Evolutionary conservation across 2,797 vertebrate species (phyloP).

Genomic region (Brotogeris chrysoptera): DNA sequence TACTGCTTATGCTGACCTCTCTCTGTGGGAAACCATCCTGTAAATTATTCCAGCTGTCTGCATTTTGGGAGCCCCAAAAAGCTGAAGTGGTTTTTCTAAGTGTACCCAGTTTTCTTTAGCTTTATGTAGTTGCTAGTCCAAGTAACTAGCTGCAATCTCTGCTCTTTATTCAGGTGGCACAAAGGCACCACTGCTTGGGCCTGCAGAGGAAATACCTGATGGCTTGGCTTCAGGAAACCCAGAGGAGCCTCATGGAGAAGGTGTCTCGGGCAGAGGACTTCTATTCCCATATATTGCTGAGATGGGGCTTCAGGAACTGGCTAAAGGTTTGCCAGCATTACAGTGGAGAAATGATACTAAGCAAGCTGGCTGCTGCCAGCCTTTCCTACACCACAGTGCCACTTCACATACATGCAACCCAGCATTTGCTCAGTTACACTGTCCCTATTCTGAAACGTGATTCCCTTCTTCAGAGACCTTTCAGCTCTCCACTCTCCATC

Average conservation of each 20-base stretch:
- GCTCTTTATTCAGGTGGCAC: constrained; percentile 79
- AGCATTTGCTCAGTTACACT: not conserved
- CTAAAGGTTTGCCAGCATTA: constrained; percentile 74
- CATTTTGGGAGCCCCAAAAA: not conserved
- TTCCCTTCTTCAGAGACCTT: not conserved
- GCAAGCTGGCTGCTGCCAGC: not conserved
- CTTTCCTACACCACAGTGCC: not conserved
- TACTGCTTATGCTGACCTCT: not conserved
- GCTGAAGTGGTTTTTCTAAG: not conserved
- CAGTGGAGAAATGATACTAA: not conserved
- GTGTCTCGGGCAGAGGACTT: constrained; percentile 77
- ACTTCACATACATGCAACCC: not conserved
- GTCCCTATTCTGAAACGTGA: not conserved
- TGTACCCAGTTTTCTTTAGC: not conserved
- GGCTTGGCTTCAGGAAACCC: constrained; percentile 78
- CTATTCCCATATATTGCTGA: constrained; percentile 76
- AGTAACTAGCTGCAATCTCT: not conserved
- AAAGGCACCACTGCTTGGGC: constrained; percentile 74
- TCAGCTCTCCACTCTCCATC: not conserved
- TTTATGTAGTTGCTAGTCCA: not conserved
- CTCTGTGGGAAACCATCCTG: not conserved
- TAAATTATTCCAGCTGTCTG: not conserved
- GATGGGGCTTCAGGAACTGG: constrained; percentile 81
- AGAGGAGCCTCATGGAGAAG: constrained; percentile 71
- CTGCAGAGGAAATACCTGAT: constrained; percentile 80